Evolutionary conservation across 2,888 invertebrate species (phyloP), one percentile per base, ranked within the genome.

Genomic region (Allacma fusca): DNA sequence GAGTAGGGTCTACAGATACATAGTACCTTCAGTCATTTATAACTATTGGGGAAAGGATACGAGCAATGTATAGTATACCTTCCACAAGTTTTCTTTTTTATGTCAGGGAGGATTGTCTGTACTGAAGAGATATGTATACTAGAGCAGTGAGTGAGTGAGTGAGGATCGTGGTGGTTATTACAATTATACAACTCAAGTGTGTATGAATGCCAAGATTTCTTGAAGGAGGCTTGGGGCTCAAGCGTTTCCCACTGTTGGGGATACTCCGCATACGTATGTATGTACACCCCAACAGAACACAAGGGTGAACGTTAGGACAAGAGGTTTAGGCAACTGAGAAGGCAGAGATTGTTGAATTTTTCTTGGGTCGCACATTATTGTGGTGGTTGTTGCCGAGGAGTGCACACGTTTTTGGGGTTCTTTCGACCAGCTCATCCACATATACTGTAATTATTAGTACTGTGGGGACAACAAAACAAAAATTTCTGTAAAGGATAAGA

Each of bases 291-390:
- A 34, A 50, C 50, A 50, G n/a, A n/a, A n/a, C n/a, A 50, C 50
- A 50, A 50, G 7, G 50, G 50, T 50, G 50, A 50, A 50, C 50
- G 50, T 50, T 50, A n/a, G 50, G 50, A 50, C 50, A 50, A 50
- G 50, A 5, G 50, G 5, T 50, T 12, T 12, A 50, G 4, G 50
- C 44, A 24, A 43, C 43, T 21, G 19, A 50, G 50, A 16, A 50
- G 50, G 50, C 19, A 50, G 40, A 50, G 71, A 71, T 71, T 57
- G 57, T 71, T 71, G 70, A 26, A 69, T 59, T 40, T 59, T 40
- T 65, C 71, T 73, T 62, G 75, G 72, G 75, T 71, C 71, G 75
- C 65, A 68, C 70, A 71, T 78, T 78, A 70, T 76, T 64, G 64
- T 74, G 74, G 64, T 44, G 26, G 43, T 72, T 62, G 65, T 78